These are phyloP conservation scores for Deroplatys truncata DNA, from an alignment of 2,888 invertebrate genomes.

Conservation along the genomic window DNA sequence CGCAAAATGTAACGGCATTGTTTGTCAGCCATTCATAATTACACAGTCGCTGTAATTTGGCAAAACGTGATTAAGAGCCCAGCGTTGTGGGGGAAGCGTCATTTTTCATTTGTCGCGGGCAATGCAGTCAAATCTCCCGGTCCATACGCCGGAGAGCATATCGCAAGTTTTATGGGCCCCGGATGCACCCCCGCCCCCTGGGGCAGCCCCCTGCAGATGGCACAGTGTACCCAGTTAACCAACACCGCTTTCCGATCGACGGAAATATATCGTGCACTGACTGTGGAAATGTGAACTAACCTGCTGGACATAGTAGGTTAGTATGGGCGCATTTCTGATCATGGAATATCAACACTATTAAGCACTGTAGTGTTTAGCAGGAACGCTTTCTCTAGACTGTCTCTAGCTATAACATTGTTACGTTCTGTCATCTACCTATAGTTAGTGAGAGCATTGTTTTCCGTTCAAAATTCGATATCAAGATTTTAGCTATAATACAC, in stretches of 20 bases:
- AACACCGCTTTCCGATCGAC: background rate
- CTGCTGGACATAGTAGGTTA: no score
- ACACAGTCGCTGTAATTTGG: constrained; percentile 14
- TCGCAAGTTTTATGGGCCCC: background rate
- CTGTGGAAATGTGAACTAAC: background rate
- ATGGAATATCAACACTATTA: no score
- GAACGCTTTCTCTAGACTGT: no score
- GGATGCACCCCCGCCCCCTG: background rate
- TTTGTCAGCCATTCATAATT: constrained; percentile 17
- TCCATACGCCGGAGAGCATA: background rate
- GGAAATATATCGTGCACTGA: background rate
- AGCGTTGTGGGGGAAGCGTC: background rate
- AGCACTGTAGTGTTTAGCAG: no score
- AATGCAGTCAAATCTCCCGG: constrained; percentile 1
- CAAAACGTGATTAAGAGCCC: constrained; percentile 14
- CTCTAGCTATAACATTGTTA: no score
- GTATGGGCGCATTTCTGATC: no score
- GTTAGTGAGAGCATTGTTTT: no score
- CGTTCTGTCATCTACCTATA: no score
- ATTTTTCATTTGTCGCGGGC: constrained; percentile 4
- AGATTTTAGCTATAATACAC: no score
- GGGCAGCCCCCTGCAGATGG: background rate
- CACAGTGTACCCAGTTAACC: background rate
- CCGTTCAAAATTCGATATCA: no score
- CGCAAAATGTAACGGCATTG: constrained; percentile 16